Percentiles rank a stretch among this genome's conserved stretches.
These are phyloP conservation scores for Arrhopalites spinosus DNA, from an alignment of 2,888 invertebrate species.

Conservation along the genomic window DNA sequence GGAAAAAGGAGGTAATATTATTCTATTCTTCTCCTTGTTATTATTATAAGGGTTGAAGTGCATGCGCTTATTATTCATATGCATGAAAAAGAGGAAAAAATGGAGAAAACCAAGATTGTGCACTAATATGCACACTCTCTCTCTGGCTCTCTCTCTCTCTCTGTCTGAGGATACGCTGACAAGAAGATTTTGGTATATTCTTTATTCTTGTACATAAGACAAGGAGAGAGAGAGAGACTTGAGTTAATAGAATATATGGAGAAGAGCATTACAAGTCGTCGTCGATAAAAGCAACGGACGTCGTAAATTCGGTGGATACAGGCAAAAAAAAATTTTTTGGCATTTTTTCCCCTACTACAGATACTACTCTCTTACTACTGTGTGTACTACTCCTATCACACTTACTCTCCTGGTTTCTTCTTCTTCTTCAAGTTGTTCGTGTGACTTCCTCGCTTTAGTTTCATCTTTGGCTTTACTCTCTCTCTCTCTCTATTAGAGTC, in stretches of 20 bases:
- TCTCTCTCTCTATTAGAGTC: conserved; percentile 3
- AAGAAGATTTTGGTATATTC: no score
- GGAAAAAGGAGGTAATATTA: not conserved
- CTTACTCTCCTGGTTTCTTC: not conserved
- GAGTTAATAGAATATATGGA: conserved; percentile 4
- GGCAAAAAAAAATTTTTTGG: conserved; percentile 48
- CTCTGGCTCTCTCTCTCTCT: no score
- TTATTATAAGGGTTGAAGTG: not conserved
- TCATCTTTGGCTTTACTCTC: not conserved
- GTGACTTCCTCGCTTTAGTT: not conserved
- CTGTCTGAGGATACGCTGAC: no score
- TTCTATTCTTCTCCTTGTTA: not conserved
- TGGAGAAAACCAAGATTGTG: no score
- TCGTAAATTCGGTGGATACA: conserved; percentile 47
- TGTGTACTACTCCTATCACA: not conserved
- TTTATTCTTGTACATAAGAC: not conserved
- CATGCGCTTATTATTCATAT: not conserved
- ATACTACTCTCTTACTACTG: not conserved
- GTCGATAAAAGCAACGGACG: conserved; percentile 48
- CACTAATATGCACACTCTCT: no score
- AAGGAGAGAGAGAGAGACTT: not conserved
- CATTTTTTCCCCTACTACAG: conserved; percentile 35
- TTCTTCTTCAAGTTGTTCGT: not conserved
- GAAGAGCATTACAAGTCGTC: conserved; percentile 23
- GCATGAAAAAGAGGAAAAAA: no score